Evolutionary conservation across 2,797 vertebrate genomes (phyloP).

Genomic region (Poecile montanus): DNA sequence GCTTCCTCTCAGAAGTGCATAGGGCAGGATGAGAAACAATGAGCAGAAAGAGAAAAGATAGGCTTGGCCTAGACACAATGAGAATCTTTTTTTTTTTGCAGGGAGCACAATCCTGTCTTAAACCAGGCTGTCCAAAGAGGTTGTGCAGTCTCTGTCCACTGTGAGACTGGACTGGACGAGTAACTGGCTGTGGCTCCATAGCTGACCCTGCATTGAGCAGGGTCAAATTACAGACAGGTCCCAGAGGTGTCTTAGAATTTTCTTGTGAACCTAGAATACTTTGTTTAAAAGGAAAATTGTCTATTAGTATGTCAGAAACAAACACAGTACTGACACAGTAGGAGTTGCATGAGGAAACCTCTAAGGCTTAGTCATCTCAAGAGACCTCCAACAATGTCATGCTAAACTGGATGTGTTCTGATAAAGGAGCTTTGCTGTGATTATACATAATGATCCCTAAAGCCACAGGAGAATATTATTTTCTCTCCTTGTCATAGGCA

Average conservation of each 20-base stretch:
- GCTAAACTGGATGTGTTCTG: constrained; percentile 45
- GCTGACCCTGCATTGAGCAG: background rate
- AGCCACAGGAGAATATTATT: constrained; percentile 19
- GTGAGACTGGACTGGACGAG: background rate
- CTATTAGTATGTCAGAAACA: background rate
- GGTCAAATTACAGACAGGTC: background rate
- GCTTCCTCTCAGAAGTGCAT: background rate
- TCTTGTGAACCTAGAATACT: background rate
- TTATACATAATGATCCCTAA: constrained; percentile 43
- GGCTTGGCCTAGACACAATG: background rate
- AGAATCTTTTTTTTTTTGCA: background rate
- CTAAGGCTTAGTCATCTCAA: constrained; percentile 18
- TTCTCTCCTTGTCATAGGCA: constrained; percentile 26
- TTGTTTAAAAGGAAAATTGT: background rate
- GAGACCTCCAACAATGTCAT: constrained; percentile 31
- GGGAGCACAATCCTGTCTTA: background rate
- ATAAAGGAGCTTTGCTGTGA: constrained; percentile 31
- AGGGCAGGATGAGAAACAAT: background rate
- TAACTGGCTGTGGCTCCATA: background rate
- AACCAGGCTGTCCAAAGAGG: background rate
- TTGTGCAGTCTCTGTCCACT: background rate
- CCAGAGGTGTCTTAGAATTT: background rate
- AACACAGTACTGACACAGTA: background rate
- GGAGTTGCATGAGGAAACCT: background rate
- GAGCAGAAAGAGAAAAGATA: background rate